Percentiles rank a stretch among this genome's conserved stretches.
phyloP scores from a whole-genome alignment of 1,140 invertebrate species.

The Ceratitis capitata region DNA sequence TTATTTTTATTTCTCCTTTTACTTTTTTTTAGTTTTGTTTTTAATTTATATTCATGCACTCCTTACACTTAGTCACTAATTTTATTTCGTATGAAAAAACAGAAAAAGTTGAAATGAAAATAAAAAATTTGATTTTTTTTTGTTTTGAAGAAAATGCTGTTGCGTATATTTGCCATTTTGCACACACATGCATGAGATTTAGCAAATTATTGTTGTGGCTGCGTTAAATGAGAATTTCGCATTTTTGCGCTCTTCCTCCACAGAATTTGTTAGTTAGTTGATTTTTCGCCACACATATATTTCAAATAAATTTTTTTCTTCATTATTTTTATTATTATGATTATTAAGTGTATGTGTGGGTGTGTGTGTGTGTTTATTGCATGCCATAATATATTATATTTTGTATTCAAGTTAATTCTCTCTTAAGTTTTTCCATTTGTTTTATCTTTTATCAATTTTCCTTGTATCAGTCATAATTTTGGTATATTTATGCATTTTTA shows the following conservation, averaged over 20 bases:
- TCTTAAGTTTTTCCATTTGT: not conserved
- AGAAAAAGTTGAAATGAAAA: not conserved
- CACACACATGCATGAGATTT: not conserved
- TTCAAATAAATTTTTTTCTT: not conserved
- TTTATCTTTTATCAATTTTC: not conserved
- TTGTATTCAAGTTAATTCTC: not conserved
- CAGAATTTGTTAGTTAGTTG: too few species aligned
- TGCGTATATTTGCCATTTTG: not conserved
- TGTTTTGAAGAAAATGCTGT: not conserved
- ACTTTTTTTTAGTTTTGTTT: not conserved
- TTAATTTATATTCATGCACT: not conserved
- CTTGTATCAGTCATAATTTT: constrained; percentile 37
- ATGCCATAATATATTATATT: not conserved
- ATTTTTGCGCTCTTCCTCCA: too few species aligned
- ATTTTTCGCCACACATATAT: too few species aligned
- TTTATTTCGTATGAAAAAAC: constrained; percentile 4
- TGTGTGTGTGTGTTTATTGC: not conserved
- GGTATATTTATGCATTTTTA: constrained; percentile 30
- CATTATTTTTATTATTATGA: not conserved
- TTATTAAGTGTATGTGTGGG: too few species aligned
- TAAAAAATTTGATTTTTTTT: not conserved
- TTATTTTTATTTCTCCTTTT: not conserved
- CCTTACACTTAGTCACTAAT: not conserved
- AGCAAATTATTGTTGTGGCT: not conserved
- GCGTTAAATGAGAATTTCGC: not conserved